Evolutionary conservation across 2,888 invertebrate species (phyloP).

Genomic region (Spicauda simplicius): DNA sequence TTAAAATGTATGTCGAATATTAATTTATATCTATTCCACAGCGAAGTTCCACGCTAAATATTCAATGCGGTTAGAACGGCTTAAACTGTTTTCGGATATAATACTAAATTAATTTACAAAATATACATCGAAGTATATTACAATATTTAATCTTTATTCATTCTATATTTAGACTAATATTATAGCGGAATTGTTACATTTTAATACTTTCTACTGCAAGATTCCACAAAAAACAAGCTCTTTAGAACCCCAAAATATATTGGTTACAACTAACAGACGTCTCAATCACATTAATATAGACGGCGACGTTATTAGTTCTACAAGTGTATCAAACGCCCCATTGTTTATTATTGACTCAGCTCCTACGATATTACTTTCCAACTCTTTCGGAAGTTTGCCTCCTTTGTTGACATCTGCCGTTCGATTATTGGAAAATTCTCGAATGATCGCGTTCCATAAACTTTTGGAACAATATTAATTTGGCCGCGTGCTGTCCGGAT

Average conservation of each 20-base stretch:
- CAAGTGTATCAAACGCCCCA: constrained; percentile 82
- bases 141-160: no score
- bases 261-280: constrained; percentile 4
- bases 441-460: constrained; percentile 61
- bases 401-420: constrained; percentile 80
- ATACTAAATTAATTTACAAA: no score
- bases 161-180: no score
- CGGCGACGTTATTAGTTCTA: constrained; percentile 79
- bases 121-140: no score
- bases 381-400: constrained; percentile 84
- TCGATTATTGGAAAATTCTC: constrained; percentile 75
- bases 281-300: constrained; percentile 35
- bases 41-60: no score
- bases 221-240: no score
- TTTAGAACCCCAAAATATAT: neutral
- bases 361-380: constrained; percentile 74
- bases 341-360: constrained; percentile 81
- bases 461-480: constrained; percentile 55
- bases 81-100: no score
- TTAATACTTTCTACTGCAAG: no score
- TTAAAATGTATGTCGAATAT: no score
- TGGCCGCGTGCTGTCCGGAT: constrained; percentile 33
- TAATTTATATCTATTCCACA: no score
- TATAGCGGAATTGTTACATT: no score
- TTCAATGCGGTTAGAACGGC: no score